Base-by-base conservation (phyloP, 2,888 invertebrate genomes). In the Polyommatus icarus region DNA sequence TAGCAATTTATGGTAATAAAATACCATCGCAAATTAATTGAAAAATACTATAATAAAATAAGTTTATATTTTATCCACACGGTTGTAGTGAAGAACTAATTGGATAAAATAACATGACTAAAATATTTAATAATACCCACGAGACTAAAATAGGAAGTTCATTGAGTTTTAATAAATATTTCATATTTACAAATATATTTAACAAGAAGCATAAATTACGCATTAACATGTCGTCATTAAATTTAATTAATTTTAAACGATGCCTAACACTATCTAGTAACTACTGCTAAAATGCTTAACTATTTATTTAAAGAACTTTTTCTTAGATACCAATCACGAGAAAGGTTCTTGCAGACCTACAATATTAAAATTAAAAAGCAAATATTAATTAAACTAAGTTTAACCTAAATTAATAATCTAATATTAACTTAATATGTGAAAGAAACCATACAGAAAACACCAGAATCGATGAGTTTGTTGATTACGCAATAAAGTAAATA, bases 401-500 rank as follows among this genome's bases (percentile, higher is more conserved):
- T 10, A 46, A 3, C 46, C 10, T 46, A 46, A 46, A 46, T 46
- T 3, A 46, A 3, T 12, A 46, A 46, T 3, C 18, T 54, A 1
- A 24, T 1, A 29, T 67, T 12, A 24, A 61, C 8, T 5, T 7
- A 32, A 3, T 3, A 59, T 20, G n/a, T 20, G 20, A 61, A 29
- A 12, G 12, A 67, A 67, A 67, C 29, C 67, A 32, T 29, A 12
- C 12, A 67, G 15, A 67, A 67, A 67, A 15, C 29, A 2, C 67
- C 18, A 5, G 12, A 29, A 18, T 29, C 29, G 18, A 29, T 6
- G 29, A 67, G 29, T 24, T 24, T 24, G 20, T 61, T 5, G 12
- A 67, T 18, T 67, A 67, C 67, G 67, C 24, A 15, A 67, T 67
- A 67, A 67, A 29, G 29, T 32, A 67, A 67, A 67, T 32, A 67